These are phyloP conservation scores for Ctenosaura bakeri DNA, from an alignment of 2,797 vertebrate genomes.

Conservation along the genomic window DNA sequence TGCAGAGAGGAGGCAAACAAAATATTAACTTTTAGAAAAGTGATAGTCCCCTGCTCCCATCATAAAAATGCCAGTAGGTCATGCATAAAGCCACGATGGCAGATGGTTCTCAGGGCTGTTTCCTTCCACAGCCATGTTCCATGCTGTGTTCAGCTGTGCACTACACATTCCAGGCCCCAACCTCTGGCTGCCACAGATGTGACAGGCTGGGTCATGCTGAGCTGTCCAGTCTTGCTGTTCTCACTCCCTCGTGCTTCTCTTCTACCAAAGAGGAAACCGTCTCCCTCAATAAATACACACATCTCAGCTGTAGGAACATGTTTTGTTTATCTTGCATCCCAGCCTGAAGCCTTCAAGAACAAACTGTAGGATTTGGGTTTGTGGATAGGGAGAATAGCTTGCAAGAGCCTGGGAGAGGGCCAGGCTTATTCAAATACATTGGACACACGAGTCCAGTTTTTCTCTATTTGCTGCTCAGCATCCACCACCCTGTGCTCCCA, in stretches of 20 bases:
- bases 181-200: background rate
- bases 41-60: background rate
- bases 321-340: background rate
- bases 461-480: background rate
- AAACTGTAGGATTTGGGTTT: background rate
- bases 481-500: too few species aligned
- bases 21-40: background rate
- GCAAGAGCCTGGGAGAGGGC: constrained; percentile 15
- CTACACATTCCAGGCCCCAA: background rate
- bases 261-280: background rate
- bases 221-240: background rate
- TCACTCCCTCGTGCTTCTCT: background rate
- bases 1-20: background rate
- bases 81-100: background rate
- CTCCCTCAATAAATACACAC: background rate
- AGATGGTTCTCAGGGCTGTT: background rate
- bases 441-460: background rate
- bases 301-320: background rate
- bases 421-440: background rate
- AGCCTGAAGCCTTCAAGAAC: background rate
- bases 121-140: background rate
- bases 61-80: background rate
- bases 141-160: constrained; percentile 6
- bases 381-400: background rate
- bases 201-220: background rate